Conservation (phyloP, 2,888 invertebrate genomes). For the Erebia aethiops region DNA sequence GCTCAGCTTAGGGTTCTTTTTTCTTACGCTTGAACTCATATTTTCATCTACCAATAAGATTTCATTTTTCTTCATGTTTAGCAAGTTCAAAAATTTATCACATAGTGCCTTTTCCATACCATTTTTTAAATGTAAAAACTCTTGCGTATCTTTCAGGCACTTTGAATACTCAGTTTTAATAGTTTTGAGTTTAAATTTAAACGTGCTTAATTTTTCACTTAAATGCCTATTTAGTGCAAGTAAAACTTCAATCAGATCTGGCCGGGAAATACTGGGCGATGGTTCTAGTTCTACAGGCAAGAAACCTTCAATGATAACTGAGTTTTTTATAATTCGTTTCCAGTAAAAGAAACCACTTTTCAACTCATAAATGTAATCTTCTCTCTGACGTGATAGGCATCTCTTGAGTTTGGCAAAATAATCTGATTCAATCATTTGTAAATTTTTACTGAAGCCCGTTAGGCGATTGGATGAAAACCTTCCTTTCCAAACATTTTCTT, state of each 20-base stretch:
- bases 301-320: slow-evolving; percentile 62
- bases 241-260: slow-evolving; percentile 60
- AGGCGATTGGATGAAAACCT: slow-evolving; percentile 61
- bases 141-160: slow-evolving; percentile 64
- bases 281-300: slow-evolving; percentile 59
- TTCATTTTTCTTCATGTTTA: slow-evolving; percentile 51
- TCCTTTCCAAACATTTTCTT: slow-evolving; percentile 62
- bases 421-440: slow-evolving; percentile 53
- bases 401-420: slow-evolving; percentile 54
- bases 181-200: slow-evolving; percentile 49
- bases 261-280: slow-evolving; percentile 47
- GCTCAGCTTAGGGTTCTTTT: background rate
- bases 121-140: slow-evolving; percentile 66
- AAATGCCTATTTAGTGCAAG: slow-evolving; percentile 57
- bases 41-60: slow-evolving; percentile 2
- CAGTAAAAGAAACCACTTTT: slow-evolving; percentile 70
- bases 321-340: slow-evolving; percentile 56
- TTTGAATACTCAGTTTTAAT: slow-evolving; percentile 59
- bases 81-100: slow-evolving; percentile 58
- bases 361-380: slow-evolving; percentile 61
- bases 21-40: slow-evolving; percentile 5
- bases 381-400: slow-evolving; percentile 55
- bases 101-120: slow-evolving; percentile 67
- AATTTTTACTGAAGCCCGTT: slow-evolving; percentile 60
- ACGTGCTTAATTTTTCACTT: slow-evolving; percentile 49